Evolutionary conservation across 1,140 invertebrate genomes (phyloP).

Genomic region (Dendrolimus kikuchii): DNA sequence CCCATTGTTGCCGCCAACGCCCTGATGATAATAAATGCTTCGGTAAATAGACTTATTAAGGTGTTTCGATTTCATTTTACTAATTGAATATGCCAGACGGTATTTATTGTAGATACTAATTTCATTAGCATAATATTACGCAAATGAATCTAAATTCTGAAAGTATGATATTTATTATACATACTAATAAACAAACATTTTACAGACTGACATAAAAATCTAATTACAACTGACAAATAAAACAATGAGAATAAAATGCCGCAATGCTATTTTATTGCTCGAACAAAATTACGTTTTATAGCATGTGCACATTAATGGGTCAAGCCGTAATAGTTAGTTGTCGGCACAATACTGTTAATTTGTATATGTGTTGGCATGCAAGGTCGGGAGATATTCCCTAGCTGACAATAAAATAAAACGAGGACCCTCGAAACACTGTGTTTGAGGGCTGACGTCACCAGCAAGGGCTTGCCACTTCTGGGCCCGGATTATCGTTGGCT

Average conservation of each 20-base stretch:
- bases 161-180: too few relatives aligned
- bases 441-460: slow-evolving; percentile 20
- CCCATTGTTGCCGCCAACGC: too few relatives aligned
- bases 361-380: slow-evolving; percentile 9
- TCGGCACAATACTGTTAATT: slow-evolving; percentile 11
- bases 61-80: too few relatives aligned
- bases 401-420: slow-evolving; percentile 32
- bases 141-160: too few relatives aligned
- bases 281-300: not conserved
- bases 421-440: slow-evolving; percentile 12
- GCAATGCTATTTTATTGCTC: slow-evolving; percentile 2
- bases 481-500: slow-evolving; percentile 11
- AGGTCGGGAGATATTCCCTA: slow-evolving; percentile 17
- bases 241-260: not conserved
- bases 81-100: too few relatives aligned
- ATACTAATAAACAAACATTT: too few relatives aligned
- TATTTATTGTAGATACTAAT: too few relatives aligned
- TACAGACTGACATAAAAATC: too few relatives aligned
- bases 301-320: slow-evolving; percentile 2
- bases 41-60: too few relatives aligned
- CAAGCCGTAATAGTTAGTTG: slow-evolving; percentile 11
- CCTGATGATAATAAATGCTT: too few relatives aligned
- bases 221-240: too few relatives aligned
- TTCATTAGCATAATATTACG: too few relatives aligned
- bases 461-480: slow-evolving; percentile 20